phyloP scores from a whole-genome alignment of 2,888 invertebrate species.

The Cheilosia pagana region DNA sequence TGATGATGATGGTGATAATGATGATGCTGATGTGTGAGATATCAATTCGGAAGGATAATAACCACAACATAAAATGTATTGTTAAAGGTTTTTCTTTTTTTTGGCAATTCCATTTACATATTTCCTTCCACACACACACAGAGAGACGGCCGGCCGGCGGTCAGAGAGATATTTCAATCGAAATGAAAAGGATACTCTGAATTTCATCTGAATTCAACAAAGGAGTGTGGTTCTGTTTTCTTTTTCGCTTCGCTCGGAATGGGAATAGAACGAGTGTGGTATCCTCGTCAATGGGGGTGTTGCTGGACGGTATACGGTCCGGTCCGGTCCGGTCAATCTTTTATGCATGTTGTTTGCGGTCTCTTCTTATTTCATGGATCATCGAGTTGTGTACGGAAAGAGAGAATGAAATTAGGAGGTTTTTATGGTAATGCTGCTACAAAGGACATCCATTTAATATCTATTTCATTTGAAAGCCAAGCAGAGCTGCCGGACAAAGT shows the following conservation, averaged over 20 bases:
- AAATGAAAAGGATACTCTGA: slow-evolving; percentile 60
- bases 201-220: slow-evolving; percentile 57
- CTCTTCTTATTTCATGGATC: slow-evolving; percentile 67
- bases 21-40: slow-evolving; percentile 65
- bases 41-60: slow-evolving; percentile 69
- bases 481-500: neutral
- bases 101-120: slow-evolving; percentile 61
- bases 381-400: slow-evolving; percentile 32
- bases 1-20: slow-evolving; percentile 43
- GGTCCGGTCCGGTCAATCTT: slow-evolving; percentile 58
- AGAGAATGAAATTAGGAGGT: slow-evolving; percentile 7
- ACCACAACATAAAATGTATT: slow-evolving; percentile 70
- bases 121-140: slow-evolving; percentile 12
- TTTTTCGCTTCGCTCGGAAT: slow-evolving; percentile 15
- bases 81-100: slow-evolving; percentile 62
- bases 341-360: slow-evolving; percentile 64
- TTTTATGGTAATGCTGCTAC: slow-evolving; percentile 26
- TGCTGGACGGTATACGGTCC: slow-evolving; percentile 4
- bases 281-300: slow-evolving; percentile 33
- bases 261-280: slow-evolving; percentile 27
- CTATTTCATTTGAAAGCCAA: slow-evolving; percentile 8
- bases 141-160: neutral
- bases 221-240: neutral
- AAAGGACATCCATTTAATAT: slow-evolving; percentile 24
- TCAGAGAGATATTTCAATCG: slow-evolving; percentile 47